These are phyloP conservation scores for Drosophila testacea DNA, from an alignment of 2,888 invertebrate species.

Conservation along the genomic window DNA sequence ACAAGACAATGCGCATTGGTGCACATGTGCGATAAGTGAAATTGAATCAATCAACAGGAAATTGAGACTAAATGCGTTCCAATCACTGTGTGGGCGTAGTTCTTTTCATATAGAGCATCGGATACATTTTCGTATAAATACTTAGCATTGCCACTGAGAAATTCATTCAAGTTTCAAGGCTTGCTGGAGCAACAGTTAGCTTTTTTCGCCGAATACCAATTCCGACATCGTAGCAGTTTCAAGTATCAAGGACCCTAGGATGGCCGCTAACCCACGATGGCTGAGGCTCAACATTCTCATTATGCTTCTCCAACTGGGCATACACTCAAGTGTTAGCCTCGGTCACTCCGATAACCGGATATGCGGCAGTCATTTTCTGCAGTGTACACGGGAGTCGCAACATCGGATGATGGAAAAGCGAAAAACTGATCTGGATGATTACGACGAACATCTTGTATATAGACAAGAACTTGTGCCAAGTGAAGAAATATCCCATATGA, in stretches of 20 bases:
- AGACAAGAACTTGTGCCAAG: constrained; percentile 52
- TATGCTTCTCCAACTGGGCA: constrained; percentile 41
- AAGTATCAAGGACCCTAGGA: constrained; percentile 25
- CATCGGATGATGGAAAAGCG: constrained; percentile 28
- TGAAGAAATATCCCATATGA: not conserved
- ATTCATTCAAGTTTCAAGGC: constrained; percentile 52
- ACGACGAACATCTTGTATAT: constrained; percentile 68
- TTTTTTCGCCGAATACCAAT: not conserved
- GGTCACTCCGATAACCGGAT: constrained; percentile 17
- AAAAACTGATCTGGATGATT: constrained; percentile 46
- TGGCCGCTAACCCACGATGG: constrained; percentile 52
- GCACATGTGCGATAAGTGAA: constrained; percentile 80
- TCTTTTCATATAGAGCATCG: not conserved
- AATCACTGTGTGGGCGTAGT: constrained; percentile 36
- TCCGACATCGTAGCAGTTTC: not conserved
- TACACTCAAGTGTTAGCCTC: not conserved
- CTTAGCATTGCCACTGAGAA: not conserved
- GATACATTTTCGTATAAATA: constrained; percentile 39
- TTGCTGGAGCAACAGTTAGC: constrained; percentile 32
- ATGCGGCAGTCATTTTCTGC: constrained; percentile 24
- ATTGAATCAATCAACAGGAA: constrained; percentile 76
- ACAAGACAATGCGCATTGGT: constrained; percentile 62
- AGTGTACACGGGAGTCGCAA: constrained; percentile 11
- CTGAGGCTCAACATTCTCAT: constrained; percentile 49
- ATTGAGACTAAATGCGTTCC: constrained; percentile 47